Base-by-base conservation (phyloP, 2,113 vertebrate species). In the Oncorhynchus tshawytscha region DNA sequence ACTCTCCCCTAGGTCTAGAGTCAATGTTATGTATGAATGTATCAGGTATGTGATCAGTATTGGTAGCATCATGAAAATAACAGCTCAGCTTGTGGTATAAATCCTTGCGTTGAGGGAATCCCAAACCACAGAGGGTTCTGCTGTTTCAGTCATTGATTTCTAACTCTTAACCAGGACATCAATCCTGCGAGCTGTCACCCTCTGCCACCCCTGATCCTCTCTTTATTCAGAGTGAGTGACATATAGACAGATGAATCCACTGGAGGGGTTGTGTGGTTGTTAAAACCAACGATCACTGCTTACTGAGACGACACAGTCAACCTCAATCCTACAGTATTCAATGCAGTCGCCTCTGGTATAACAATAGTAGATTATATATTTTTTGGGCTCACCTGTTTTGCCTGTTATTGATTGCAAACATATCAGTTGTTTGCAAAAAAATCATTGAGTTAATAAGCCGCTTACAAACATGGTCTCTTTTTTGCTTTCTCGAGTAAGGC, bases 191-290 rank as follows among this genome's bases (percentile, higher is more conserved):
- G 62, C 22, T 64, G n/a, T 64, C 22, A 18, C n/a, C 20, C 62
- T 64, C 62, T n/a, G 62, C 25, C 62, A 64, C 1, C 62, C n/a
- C 62, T 64, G n/a, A 24, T 64, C 22, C 9, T 72, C 67, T 62
- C 82, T 31, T 69, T 72, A 12, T 31, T 11, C 22, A 71, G 27
- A 51, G 76, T 79, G 59, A 45, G 9, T 45, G 71, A 64, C 82
- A 72, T 67, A 84, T 20, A 77, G 70, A 79, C 69, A 66, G 73
- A 48, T 5, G 73, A 64, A n/a, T 29, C 20, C 39, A 75, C 78
- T 12, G 9, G 22, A 64, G 39, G 62, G 62, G n/a, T 13, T n/a
- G 6, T 25, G 62, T n/a, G 62, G 39, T 25, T 25, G 62, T 64
- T 24, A 64, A 64, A 64, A 25, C 20, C 9, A 64, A 64, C 22